Conservation (phyloP, 2,113 vertebrate species). For the Tyrannus savana region DNA sequence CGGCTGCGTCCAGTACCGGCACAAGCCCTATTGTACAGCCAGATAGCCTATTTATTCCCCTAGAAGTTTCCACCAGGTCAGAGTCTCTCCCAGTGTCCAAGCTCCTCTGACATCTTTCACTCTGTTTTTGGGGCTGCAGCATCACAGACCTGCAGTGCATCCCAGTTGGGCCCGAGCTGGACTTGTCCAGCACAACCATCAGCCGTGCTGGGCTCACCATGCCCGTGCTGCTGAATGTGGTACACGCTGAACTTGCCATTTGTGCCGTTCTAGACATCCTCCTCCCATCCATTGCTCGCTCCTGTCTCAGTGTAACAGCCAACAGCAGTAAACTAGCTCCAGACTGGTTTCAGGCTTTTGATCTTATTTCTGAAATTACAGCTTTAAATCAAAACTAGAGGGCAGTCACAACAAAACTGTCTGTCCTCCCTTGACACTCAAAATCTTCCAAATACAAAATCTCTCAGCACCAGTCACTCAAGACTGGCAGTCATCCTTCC, state of each 20-base stretch:
- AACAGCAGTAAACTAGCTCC: background rate
- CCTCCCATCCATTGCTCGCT: rapidly evolving
- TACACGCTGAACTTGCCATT: rapidly evolving
- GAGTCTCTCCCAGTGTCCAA: background rate
- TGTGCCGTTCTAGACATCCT: rapidly evolving
- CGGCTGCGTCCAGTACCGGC: background rate
- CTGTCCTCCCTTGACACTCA: background rate
- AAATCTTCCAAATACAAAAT: background rate
- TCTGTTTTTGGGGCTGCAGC: background rate
- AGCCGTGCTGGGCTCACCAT: rapidly evolving
- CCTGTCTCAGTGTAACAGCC: rapidly evolving
- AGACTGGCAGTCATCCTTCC: background rate
- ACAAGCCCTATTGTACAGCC: background rate
- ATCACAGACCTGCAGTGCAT: rapidly evolving
- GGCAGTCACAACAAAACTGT: background rate
- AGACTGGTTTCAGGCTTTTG: background rate
- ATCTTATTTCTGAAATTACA: background rate
- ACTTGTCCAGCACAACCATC: background rate
- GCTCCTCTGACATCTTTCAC: background rate
- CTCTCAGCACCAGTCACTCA: background rate
- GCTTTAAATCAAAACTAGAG: background rate
- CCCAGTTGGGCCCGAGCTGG: rapidly evolving
- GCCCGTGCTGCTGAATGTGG: rapidly evolving
- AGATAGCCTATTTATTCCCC: rapidly evolving
- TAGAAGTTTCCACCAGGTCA: background rate